Base-by-base conservation (phyloP, 2,113 vertebrate species). In the Pachycephala philippinensis region DNA sequence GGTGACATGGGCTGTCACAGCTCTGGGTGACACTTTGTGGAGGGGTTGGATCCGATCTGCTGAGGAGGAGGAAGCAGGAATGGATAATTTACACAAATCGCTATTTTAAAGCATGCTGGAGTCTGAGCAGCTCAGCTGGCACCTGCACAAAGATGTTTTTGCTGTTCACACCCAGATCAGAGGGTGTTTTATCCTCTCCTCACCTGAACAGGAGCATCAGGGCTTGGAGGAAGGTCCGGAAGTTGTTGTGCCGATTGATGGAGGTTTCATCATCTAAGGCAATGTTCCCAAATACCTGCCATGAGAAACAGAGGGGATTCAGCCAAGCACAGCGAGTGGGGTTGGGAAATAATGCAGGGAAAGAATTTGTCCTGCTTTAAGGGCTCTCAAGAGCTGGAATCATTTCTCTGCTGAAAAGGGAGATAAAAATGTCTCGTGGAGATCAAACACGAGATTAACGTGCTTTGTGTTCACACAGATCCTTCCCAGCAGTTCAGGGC, bases 221-320 rank as follows among this genome's bases (percentile, higher is more conserved):
- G 16, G 99, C 99, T 77, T 99, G 99, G 15, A 99, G 97, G 87
- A 99, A 99, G 1, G 99, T 99, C 11, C 98, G 98, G 95, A 99
- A 99, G 96, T 99, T 99, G 91, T 99, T 99, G 98, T 99, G 99
- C 24, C 98, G 98, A 65, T 99, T 99, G 88, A 99, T 99, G 60
- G 98, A 98, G 24, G 98, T 98, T 27, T 99, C 99, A 7, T 99
- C 99, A 2, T 99, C 98, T 37, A 99, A 96, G 0, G 98, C 98
- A n/a, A 99, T 99, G 95, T 99, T 99, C 33, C 99, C 99, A 96
- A 99, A 99, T 5, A 99, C 99, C 99, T 99, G 96, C 17, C 95
- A 84, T 17, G 69, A 52, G 82, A 79, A 90, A 40, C 19, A 75
- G 24, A 13, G 57, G 40, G 2, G 6, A 54, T n/a, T 82, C 26